Evolutionary conservation across 2,113 vertebrate species (phyloP).

Genomic region (Epinephelus cyanopodus): DNA sequence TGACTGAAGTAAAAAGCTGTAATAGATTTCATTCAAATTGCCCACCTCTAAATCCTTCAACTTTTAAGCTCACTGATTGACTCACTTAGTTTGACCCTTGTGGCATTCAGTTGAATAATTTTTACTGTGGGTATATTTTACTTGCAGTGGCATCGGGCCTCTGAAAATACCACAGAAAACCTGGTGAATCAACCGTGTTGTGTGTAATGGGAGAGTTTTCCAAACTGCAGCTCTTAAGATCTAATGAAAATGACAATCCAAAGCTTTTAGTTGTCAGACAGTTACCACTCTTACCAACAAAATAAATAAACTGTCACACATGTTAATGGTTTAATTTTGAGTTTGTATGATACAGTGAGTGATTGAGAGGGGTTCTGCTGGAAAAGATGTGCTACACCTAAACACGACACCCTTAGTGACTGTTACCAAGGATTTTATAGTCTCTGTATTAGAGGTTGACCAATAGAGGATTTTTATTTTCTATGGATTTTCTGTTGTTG

Average conservation of each 20-base stretch:
- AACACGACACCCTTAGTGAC: neutral
- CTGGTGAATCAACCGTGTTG: neutral
- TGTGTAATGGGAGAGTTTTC: neutral
- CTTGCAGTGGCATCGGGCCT: neutral
- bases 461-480: too few species aligned
- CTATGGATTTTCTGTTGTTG: too few species aligned
- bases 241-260: neutral
- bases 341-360: too few species aligned
- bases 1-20: neutral
- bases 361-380: neutral
- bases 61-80: neutral
- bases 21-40: neutral
- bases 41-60: too few species aligned
- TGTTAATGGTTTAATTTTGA: neutral
- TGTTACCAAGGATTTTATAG: too few species aligned
- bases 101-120: neutral
- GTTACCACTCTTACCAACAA: neutral
- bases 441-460: too few species aligned
- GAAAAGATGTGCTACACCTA: neutral
- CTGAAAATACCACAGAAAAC: constrained; percentile 9
- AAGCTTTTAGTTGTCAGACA: neutral
- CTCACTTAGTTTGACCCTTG: constrained; percentile 8
- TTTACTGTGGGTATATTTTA: neutral
- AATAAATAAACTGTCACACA: neutral
- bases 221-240: neutral